A percentile compares a stretch with the other conserved stretches of the same genome.
phyloP scores from a whole-genome alignment of 2,888 invertebrate species.

The Andrena bicolor region DNA sequence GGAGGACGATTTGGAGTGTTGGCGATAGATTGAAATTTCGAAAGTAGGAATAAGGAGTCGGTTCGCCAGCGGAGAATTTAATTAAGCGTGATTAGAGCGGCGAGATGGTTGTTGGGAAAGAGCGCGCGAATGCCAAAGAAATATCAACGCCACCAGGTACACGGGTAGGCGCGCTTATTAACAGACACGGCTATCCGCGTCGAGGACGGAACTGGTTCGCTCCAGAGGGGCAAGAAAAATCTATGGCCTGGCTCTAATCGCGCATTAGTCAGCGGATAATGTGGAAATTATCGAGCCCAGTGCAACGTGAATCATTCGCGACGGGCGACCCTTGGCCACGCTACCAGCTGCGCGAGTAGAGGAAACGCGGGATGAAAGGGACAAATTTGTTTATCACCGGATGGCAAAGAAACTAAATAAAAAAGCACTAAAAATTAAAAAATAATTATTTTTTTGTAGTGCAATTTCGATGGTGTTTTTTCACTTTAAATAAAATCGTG shows the following conservation, averaged over 20 bases:
- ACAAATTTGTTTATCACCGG: too few relatives aligned
- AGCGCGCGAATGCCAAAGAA: slow-evolving; percentile 62
- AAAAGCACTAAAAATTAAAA: too few relatives aligned
- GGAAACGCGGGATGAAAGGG: too few relatives aligned
- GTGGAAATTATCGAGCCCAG: slow-evolving; percentile 58
- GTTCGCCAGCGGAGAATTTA: slow-evolving; percentile 25
- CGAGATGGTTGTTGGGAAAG: slow-evolving; percentile 73
- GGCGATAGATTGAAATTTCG: too few relatives aligned
- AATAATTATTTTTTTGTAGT: too few relatives aligned
- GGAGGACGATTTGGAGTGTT: too few relatives aligned
- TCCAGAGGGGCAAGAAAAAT: slow-evolving; percentile 45
- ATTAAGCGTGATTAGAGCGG: slow-evolving; percentile 51
- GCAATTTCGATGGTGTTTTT: too few relatives aligned
- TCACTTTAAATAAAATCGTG: too few relatives aligned
- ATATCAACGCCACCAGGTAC: slow-evolving; percentile 36
- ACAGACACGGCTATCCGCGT: slow-evolving; percentile 21
- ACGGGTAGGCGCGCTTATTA: slow-evolving; percentile 19
- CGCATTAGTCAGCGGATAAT: slow-evolving; percentile 66
- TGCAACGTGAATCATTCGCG: slow-evolving; percentile 59
- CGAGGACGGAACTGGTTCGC: slow-evolving; percentile 53
- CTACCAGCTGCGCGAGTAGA: neutral
- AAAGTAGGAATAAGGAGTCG: slow-evolving; percentile 8
- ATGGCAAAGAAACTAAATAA: too few relatives aligned
- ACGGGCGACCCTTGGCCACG: slow-evolving; percentile 5
- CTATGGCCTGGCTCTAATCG: slow-evolving; percentile 39